These are phyloP conservation scores for Chlorops oryzae DNA, from an alignment of 1,140 invertebrate genomes.

Conservation along the genomic window DNA sequence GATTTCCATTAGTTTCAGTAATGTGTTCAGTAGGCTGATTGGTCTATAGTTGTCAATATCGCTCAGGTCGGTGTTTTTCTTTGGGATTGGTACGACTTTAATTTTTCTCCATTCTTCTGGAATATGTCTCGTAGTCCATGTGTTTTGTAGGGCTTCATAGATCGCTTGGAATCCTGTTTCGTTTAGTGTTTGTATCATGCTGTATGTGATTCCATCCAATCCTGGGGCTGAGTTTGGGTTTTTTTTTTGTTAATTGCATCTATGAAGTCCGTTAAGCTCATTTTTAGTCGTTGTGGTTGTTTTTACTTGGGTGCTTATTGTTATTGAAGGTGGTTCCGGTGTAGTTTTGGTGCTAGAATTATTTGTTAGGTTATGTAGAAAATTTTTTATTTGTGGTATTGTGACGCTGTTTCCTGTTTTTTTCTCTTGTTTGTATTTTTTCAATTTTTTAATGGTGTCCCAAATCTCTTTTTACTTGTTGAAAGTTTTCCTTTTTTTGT, in stretches of 20 bases:
- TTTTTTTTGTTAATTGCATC: not conserved
- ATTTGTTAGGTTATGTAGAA: not conserved
- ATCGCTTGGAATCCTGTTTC: not conserved
- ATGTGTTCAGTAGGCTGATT: not conserved
- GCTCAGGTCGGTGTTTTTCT: not conserved
- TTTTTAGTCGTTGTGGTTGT: not conserved
- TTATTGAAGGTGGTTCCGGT: not conserved
- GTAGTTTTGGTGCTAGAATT: not conserved
- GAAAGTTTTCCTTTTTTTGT: not conserved
- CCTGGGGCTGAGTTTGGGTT: not conserved
- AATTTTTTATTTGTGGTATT: not conserved
- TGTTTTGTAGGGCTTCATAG: not conserved
- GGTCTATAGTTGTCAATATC: not conserved
- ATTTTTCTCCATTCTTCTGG: not conserved
- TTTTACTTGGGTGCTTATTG: not conserved
- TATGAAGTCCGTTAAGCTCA: not conserved
- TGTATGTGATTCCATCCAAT: not conserved
- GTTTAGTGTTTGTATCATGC: not conserved
- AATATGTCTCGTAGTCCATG: not conserved
- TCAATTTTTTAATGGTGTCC: not conserved
- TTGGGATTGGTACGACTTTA: not conserved
- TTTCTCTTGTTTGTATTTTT: not conserved
- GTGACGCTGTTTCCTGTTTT: not conserved
- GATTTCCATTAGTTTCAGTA: not conserved
- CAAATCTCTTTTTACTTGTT: not conserved